Conservation (phyloP, 2,888 invertebrate species). For the Druceiella hillmani region DNA sequence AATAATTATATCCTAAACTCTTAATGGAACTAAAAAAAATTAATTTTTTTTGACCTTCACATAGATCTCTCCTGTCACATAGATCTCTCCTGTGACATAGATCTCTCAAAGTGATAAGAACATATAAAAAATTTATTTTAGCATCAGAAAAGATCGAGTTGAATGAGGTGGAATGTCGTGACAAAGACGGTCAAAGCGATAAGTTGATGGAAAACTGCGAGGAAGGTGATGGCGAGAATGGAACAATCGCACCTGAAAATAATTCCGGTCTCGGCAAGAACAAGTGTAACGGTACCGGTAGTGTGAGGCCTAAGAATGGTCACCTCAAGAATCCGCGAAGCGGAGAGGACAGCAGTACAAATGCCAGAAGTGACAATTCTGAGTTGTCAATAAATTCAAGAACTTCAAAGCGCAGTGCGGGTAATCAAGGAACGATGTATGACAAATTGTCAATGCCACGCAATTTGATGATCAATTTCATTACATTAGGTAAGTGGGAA, state of each 20-base stretch:
- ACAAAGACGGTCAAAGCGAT: constrained; percentile 42
- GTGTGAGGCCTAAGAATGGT: constrained; percentile 53
- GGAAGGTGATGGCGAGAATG: constrained; percentile 45
- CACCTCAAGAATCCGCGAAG: constrained; percentile 34
- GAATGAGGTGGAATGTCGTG: constrained; percentile 57
- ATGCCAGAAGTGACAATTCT: constrained; percentile 32
- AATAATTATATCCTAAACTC: too few species aligned
- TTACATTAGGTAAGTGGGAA: constrained; percentile 51
- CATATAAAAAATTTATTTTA: constrained; percentile 15
- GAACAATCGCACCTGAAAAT: constrained; percentile 34
- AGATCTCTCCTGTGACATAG: too few species aligned
- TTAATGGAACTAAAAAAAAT: too few species aligned
- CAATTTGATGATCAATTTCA: constrained; percentile 63
- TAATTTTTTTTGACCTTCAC: too few species aligned
- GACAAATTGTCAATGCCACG: constrained; percentile 74
- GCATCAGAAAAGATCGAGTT: constrained; percentile 59
- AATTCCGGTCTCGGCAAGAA: constrained; percentile 36
- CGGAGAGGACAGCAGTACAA: neutral
- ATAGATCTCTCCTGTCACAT: too few species aligned
- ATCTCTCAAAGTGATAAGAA: too few species aligned
- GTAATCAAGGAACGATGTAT: constrained; percentile 48
- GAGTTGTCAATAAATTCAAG: constrained; percentile 41
- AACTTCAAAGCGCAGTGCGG: constrained; percentile 40
- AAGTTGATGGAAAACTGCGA: constrained; percentile 54
- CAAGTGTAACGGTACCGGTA: constrained; percentile 22